Percentiles rank a stretch among this genome's conserved stretches.
Evolutionary conservation across 2,113 vertebrate genomes (phyloP).

Genomic region (Sorex fumeus): DNA sequence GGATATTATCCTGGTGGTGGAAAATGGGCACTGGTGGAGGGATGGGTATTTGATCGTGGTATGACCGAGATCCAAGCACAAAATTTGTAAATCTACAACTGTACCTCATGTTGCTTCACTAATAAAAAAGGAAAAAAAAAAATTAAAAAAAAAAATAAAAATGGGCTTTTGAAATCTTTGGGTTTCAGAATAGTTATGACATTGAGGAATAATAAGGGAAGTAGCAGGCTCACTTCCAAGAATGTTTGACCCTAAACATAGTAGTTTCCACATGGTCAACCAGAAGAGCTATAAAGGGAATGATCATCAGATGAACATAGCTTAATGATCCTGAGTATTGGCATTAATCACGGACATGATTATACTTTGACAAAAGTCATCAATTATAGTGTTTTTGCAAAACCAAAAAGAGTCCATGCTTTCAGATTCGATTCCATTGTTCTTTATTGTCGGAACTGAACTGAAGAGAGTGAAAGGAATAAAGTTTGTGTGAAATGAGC

Average conservation of each 20-base stretch:
- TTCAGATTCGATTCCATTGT: background rate
- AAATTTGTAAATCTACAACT: no score
- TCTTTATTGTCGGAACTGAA: conserved; percentile 10
- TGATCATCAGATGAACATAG: background rate
- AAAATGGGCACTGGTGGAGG: no score
- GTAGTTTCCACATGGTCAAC: background rate
- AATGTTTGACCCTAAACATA: background rate
- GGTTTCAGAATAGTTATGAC: conserved; percentile 3
- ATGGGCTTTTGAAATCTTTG: background rate
- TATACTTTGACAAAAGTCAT: background rate
- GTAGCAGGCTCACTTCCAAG: background rate
- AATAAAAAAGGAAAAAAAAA: no score
- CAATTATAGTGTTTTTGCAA: background rate
- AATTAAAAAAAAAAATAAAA: no score
- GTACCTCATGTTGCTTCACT: no score
- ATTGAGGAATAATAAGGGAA: background rate
- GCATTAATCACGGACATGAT: background rate
- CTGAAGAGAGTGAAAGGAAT: background rate
- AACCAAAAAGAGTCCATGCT: background rate
- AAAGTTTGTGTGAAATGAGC: background rate
- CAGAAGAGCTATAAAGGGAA: background rate
- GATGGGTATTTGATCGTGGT: no score
- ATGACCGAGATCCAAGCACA: no score
- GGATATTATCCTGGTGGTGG: no score
- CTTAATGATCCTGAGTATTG: background rate